A percentile compares a stretch with the other conserved stretches of the same genome.
Evolutionary conservation across 1,140 invertebrate species (phyloP).

Genomic region (Bombus difficillimus): DNA sequence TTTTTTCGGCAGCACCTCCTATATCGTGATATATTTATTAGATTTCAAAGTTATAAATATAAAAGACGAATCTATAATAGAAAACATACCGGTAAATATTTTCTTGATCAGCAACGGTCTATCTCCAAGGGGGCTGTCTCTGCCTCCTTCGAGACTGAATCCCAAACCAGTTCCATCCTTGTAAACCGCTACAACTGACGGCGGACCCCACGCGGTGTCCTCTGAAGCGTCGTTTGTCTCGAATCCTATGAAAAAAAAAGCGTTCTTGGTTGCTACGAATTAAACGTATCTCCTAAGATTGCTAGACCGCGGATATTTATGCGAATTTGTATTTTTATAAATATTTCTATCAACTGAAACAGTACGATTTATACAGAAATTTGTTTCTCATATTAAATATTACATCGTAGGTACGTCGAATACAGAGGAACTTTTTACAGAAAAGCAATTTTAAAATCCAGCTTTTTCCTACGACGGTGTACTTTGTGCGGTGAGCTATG

Average conservation of each 20-base stretch:
- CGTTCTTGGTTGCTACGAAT: background rate
- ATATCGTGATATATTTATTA: background rate
- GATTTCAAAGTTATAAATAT: background rate
- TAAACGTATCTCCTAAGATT: background rate
- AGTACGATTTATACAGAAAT: too few relatives aligned
- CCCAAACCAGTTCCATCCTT: slow-evolving; percentile 95
- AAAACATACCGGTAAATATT: slow-evolving; percentile 92
- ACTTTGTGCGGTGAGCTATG: too few relatives aligned
- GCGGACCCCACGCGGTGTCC: slow-evolving; percentile 76
- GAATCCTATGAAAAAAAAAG: slow-evolving; percentile 60
- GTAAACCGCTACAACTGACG: slow-evolving; percentile 86
- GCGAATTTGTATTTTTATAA: background rate
- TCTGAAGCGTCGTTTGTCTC: slow-evolving; percentile 70
- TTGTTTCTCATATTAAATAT: too few relatives aligned
- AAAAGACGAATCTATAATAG: background rate
- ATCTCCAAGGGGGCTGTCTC: slow-evolving; percentile 94
- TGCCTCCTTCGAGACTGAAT: slow-evolving; percentile 96
- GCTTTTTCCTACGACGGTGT: too few relatives aligned
- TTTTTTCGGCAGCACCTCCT: slow-evolving; percentile 96
- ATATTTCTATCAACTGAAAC: too few relatives aligned
- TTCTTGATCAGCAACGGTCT: slow-evolving; percentile 94
- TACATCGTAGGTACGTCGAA: too few relatives aligned
- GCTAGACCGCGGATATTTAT: background rate
- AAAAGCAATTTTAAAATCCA: too few relatives aligned
- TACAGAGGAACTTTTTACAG: too few relatives aligned